Evolutionary conservation across 64 coral and sea anemone species (phyloP), one percentile per base, ranked within the genome.

Genomic region (Trachythela sp.): DNA sequence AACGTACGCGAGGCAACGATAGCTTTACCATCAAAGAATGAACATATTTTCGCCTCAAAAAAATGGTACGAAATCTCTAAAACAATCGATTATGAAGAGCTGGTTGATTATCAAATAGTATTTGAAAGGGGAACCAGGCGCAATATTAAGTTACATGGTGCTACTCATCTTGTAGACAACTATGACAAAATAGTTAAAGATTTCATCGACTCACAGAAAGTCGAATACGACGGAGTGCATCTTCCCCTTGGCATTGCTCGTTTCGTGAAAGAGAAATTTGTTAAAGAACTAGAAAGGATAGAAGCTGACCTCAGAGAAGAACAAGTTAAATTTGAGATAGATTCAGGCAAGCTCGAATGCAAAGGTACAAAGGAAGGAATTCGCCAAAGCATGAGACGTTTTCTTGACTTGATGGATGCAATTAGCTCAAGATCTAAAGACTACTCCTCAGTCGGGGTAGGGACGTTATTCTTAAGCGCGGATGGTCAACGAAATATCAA

Each of bases 51-150:
- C 8, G 8, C 26, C 27, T 34, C 75, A 29, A 80, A 80, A 29
- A 13, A 80, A 80, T 80, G 75, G 75, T 30, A 37, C 8, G 75
- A 80, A 0, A 8, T 80, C 7, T 15, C 75, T 29, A 80, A 80
- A 36, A 22, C 75, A 13, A 80, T 80, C 75, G 75, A 80, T 80
- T 80, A n/a, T 9, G 75, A 80, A 80, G 75, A 80, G 30, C 75
- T 80, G 0, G 26, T 80, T 34, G 33, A 30, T 80, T 35, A 36
- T 8, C 75, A 36, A 5, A 34, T 35, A 10, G 20, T 15, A 34
- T 80, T 80, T 35, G 75, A 36, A 22, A 9, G 2, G 0, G 20
- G 15, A 36, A 15, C 8, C 31, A 64, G 56, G 6, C 0, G 75
- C 34, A 22, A 80, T 8, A 80, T 80, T 34, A 80, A 36, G 35